Evolutionary conservation across 2,888 invertebrate species (phyloP), one percentile per base, ranked within the genome.

Genomic region (Trachelus iudaicus): DNA sequence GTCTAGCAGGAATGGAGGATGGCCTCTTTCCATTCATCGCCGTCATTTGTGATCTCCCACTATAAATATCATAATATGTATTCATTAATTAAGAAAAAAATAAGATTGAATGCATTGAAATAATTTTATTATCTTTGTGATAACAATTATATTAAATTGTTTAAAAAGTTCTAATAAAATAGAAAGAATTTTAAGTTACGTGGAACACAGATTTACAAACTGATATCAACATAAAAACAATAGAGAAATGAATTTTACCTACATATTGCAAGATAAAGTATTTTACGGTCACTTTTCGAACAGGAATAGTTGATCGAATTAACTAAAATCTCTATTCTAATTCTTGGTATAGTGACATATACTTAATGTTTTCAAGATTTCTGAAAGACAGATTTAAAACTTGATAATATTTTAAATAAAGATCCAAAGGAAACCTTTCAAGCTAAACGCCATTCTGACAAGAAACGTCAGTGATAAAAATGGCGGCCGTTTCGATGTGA

Each of bases 21-120:
- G 89, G 87, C 84, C 90, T 89, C 82, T 91, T 91, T 33, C 91
- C 91, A 83, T 91, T 91, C 90, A 91, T 90, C 4, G 90, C 87
- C 33, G 90, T 86, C 86, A 90, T 87, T 79, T 91, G 91, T 79
- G 91, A 89, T 86, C 91, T 87, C 79, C 87, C 86, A 34, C 79
- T 76, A 37, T 69, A 40, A 34, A 56, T 68, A 37, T n/a, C 15
- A 13, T 13, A 75, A 56, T 33, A 73, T n/a, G 34, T 34, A 34
- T 34, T 34, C 34, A 33, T 30, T 12, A 73, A 73, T 23, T 12
- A 34, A 34, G 35, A 12, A 73, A 33, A 73, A 30, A 12, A 34
- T 15, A 13, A 34, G 34, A 30, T 34, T 73, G 74, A 34, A 71
- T 30, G 6, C n/a, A 71, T n/a, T 71, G 71, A 71, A 40, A 40